Evolutionary conservation across 2,888 invertebrate species (phyloP).

Genomic region (Molanna angustata): DNA sequence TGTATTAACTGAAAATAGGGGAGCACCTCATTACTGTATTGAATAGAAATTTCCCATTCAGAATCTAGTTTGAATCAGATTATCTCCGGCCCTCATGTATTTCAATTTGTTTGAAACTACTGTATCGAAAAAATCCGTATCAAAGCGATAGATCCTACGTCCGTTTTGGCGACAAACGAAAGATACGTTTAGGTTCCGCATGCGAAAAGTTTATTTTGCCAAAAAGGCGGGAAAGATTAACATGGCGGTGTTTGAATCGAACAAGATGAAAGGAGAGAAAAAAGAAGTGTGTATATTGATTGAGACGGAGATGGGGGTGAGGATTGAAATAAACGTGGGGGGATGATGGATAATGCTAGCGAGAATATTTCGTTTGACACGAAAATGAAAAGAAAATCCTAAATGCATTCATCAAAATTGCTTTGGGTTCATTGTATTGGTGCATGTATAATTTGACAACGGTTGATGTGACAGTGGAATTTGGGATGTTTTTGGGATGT

Average conservation of each 20-base stretch:
- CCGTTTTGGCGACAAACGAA: conserved; percentile 11
- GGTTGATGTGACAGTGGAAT: background rate
- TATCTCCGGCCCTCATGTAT: conserved; percentile 27
- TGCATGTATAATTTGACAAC: conserved; percentile 6
- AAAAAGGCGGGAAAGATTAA: conserved; percentile 18
- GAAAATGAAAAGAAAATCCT: conserved; percentile 20
- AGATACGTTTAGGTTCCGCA: background rate
- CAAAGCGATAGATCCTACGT: conserved; percentile 7
- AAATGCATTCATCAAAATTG: conserved; percentile 20
- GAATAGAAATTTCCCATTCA: conserved; percentile 30
- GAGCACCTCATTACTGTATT: conserved; percentile 33
- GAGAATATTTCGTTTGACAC: conserved; percentile 19
- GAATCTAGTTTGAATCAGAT: conserved; percentile 29
- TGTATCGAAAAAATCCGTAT: conserved; percentile 26
- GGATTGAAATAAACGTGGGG: conserved; percentile 23
- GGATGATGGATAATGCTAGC: conserved; percentile 20
- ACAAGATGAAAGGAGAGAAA: conserved; percentile 22
- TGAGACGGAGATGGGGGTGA: conserved; percentile 15
- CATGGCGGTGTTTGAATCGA: conserved; percentile 18
- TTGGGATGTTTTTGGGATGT: no score
- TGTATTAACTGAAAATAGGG: conserved; percentile 29
- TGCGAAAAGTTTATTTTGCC: conserved; percentile 13
- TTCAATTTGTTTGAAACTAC: conserved; percentile 25
- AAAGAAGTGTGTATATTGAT: conserved; percentile 19
- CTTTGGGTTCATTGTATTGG: background rate